Percentiles rank a stretch among this genome's conserved stretches.
Evolutionary conservation across 2,888 invertebrate genomes (phyloP).

Genomic region (Tiliacea aurago): DNA sequence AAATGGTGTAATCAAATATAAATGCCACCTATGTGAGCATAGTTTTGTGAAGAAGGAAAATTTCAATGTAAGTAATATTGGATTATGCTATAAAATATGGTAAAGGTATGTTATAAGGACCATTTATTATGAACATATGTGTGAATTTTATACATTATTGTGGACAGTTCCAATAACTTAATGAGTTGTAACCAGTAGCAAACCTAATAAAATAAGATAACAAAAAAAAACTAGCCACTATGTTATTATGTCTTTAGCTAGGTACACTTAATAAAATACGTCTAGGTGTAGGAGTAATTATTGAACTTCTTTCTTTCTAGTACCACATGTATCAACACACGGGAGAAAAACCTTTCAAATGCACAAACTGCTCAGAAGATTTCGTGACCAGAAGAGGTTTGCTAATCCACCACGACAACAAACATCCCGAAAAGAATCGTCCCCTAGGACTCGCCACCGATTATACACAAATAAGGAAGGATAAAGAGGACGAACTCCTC

Average conservation of each 20-base stretch:
- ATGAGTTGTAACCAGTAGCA: neutral
- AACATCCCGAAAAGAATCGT: conserved; percentile 76
- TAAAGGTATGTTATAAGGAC: neutral
- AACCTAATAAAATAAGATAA: neutral
- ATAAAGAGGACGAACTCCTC: conserved; percentile 39
- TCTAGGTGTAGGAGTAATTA: neutral
- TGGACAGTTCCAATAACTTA: neutral
- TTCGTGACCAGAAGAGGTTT: conserved; percentile 84
- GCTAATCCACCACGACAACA: conserved; percentile 80
- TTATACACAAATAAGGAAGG: conserved; percentile 1
- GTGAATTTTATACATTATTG: neutral
- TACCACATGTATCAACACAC: conserved; percentile 92
- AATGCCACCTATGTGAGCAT: conserved; percentile 80
- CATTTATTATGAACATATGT: neutral
- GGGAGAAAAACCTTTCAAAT: conserved; percentile 97
- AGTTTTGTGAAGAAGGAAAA: conserved; percentile 83
- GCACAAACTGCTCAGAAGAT: conserved; percentile 91
- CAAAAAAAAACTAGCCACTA: neutral
- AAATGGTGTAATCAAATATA: conserved; percentile 77
- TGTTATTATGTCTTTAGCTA: neutral
- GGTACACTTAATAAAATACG: too few species aligned
- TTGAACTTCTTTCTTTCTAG: conserved; percentile 71
- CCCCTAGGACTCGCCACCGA: conserved; percentile 73
- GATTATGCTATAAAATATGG: neutral
- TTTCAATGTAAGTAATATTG: conserved; percentile 76